phyloP scores from a whole-genome alignment of 1,140 invertebrate genomes.

The Gryllus bimaculatus region DNA sequence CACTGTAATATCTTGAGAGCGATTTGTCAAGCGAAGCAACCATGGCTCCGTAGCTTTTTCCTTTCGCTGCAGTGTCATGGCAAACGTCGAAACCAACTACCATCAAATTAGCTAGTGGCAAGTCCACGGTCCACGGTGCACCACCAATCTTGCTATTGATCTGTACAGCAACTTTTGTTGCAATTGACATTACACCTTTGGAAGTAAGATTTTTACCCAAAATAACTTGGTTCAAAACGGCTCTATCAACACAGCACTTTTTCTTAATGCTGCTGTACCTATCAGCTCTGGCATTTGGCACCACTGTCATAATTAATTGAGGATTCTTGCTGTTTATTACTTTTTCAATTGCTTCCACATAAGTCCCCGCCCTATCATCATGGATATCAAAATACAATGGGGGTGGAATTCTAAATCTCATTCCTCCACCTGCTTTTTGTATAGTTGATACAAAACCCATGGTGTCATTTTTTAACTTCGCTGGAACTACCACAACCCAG shows the following conservation, averaged over 20 bases:
- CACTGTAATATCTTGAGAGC: conserved; percentile 57
- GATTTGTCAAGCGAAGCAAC: conserved; percentile 61
- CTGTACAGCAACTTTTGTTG: conserved; percentile 77
- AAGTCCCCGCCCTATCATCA: conserved; percentile 29
- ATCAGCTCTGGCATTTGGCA: conserved; percentile 59
- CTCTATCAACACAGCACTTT: conserved; percentile 65
- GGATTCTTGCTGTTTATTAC: conserved; percentile 42
- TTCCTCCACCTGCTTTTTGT: conserved; percentile 9
- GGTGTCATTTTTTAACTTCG: not conserved
- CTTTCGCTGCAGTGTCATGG: conserved; percentile 56
- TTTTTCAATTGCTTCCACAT: conserved; percentile 42
- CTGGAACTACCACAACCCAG: conserved; percentile 15
- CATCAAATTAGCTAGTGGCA: conserved; percentile 63
- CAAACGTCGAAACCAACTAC: conserved; percentile 83
- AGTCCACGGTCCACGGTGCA: conserved; percentile 64
- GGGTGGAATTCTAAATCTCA: conserved; percentile 11
- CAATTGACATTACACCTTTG: conserved; percentile 56
- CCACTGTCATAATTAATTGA: conserved; percentile 53
- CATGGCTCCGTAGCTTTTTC: conserved; percentile 59
- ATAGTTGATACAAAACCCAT: conserved; percentile 12
- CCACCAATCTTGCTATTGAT: conserved; percentile 86
- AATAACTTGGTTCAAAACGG: conserved; percentile 66
- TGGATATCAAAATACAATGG: conserved; percentile 15
- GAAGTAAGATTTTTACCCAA: conserved; percentile 45
- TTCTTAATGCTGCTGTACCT: conserved; percentile 62